Evolutionary conservation across 2,113 vertebrate genomes (phyloP), one percentile per base, ranked within the genome.

Genomic region (Podarcis raffonei): DNA sequence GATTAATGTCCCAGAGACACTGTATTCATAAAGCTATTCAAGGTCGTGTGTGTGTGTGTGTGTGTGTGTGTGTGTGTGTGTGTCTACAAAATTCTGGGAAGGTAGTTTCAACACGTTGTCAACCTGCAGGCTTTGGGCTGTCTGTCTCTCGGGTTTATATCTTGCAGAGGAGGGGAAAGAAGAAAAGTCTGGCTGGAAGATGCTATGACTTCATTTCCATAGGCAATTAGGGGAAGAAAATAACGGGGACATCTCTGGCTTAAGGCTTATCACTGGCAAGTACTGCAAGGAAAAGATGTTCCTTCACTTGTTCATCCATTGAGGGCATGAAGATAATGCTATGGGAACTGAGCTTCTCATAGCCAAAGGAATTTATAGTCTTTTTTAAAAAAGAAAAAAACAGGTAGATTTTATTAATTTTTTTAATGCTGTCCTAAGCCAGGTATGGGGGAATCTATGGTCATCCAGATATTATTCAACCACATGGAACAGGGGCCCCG

Each of bases 21-120:
- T 62, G 30, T 91, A 88, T 76, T 91, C 90, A 80, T 82, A 91
- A 53, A 65, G 81, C 30, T 90, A 65, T 42, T n/a, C 11, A 69
- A 88, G 3, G 20, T 39, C 20, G 42, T 42, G 48, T 48, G 48
- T 48, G 48, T 53, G 48, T 48, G 9, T 48, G 8, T 48, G 42
- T 48, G 6, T 48, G 9, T 69, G 66, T 27, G 66, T 27, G 23
- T 69, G 66, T 27, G 23, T 25, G 23, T 27, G 22, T 30, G 27
- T 68, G 66, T 68, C 0, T 22, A 27, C 68, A 80, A 37, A 18
- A 13, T 83, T 72, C 89, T 85, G 35, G 27, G 84, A 4, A 27
- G 89, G 48, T 0, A 0, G 84, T 80, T 80, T 76, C 65, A 87
- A 3, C 81, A 85, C 37, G 39, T 59, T 59, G 37, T 66, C 83